A percentile compares a stretch with the other conserved stretches of the same genome.
These are phyloP conservation scores for Spodoptera frugiperda DNA, from an alignment of 1,140 invertebrate genomes.

Conservation along the genomic window DNA sequence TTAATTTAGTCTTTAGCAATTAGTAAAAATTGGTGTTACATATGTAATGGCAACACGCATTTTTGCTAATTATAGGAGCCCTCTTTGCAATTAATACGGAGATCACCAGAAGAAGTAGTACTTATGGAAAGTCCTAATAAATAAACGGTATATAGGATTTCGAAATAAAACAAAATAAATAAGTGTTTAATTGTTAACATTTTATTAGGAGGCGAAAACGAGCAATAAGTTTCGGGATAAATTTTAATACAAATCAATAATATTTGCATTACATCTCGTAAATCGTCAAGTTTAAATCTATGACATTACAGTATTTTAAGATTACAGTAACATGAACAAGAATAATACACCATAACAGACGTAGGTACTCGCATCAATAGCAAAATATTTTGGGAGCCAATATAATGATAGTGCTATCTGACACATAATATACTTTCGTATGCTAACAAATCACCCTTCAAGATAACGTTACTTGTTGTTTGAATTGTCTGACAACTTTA, in stretches of 20 bases:
- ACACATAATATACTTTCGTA: constrained; percentile 40
- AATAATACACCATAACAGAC: constrained; percentile 77
- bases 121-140: too few relatives aligned
- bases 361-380: constrained; percentile 63
- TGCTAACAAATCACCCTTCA: constrained; percentile 24
- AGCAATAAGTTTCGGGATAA: constrained; percentile 84
- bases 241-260: constrained; percentile 84
- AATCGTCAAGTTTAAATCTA: constrained; percentile 81
- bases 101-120: too few relatives aligned
- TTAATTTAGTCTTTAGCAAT: too few relatives aligned
- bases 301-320: constrained; percentile 83
- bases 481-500: too few relatives aligned
- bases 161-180: constrained; percentile 59
- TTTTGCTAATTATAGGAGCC: too few relatives aligned
- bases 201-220: constrained; percentile 86
- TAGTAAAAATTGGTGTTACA: too few relatives aligned
- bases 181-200: constrained; percentile 81
- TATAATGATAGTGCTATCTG: constrained; percentile 35
- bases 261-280: constrained; percentile 80
- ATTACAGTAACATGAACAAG: constrained; percentile 85
- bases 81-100: too few relatives aligned
- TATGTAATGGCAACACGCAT: too few relatives aligned
- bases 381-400: constrained; percentile 47
- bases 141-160: background rate
- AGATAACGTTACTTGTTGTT: constrained; percentile 22